These are phyloP conservation scores for Polypedilum vanderplanki DNA, from an alignment of 1,140 invertebrate genomes.

Conservation along the genomic window DNA sequence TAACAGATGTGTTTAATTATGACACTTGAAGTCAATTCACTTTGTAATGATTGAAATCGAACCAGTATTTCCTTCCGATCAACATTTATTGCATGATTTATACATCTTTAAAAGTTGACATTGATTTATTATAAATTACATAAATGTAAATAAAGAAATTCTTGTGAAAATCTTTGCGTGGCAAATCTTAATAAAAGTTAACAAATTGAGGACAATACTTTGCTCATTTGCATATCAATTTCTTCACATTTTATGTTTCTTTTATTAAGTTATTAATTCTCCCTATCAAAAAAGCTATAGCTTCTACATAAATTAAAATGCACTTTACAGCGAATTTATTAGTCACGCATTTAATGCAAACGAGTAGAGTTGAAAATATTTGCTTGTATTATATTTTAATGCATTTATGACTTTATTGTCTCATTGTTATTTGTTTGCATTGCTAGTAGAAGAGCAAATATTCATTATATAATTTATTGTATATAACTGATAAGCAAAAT, in stretches of 20 bases:
- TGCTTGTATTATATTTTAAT: constrained; percentile 5
- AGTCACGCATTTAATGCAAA: constrained; percentile 5
- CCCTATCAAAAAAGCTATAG: too few relatives aligned
- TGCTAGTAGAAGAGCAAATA: neutral
- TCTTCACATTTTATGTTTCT: neutral
- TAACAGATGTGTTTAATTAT: neutral
- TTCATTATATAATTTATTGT: constrained; percentile 4
- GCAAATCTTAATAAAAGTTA: too few relatives aligned
- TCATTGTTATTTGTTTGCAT: neutral
- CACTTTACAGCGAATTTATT: neutral
- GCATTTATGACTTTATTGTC: constrained; percentile 9
- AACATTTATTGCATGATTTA: too few relatives aligned
- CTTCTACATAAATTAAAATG: neutral
- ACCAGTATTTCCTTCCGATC: neutral
- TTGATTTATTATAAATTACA: too few relatives aligned
- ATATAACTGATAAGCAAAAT: neutral
- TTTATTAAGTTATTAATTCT: neutral
- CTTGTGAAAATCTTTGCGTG: too few relatives aligned
- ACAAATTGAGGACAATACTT: too few relatives aligned
- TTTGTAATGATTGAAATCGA: too few relatives aligned
- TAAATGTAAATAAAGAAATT: too few relatives aligned
- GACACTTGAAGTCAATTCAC: neutral
- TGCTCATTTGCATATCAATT: too few relatives aligned
- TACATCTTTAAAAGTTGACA: too few relatives aligned
- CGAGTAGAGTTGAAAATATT: neutral